A percentile compares a stretch with the other conserved stretches of the same genome.
These are phyloP conservation scores for Rhagoletis pomonella DNA, from an alignment of 1,140 invertebrate species.

Conservation along the genomic window DNA sequence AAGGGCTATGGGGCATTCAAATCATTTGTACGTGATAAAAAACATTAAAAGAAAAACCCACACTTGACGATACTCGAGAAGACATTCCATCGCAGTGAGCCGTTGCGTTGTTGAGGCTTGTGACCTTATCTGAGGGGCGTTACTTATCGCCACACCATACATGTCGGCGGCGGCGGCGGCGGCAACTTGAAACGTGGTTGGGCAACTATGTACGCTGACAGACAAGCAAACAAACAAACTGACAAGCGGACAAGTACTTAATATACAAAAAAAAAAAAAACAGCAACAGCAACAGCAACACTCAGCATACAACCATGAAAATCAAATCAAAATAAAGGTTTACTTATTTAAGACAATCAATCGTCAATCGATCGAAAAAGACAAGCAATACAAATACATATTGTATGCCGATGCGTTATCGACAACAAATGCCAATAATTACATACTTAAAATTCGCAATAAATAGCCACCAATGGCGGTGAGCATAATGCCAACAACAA, in stretches of 20 bases:
- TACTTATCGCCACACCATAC: constrained; percentile 10
- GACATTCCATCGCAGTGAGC: not conserved
- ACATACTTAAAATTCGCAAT: not conserved
- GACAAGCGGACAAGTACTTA: constrained; percentile 28
- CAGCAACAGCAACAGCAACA: constrained; percentile 28
- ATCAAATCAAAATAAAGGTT: constrained; percentile 19
- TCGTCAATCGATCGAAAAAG: not conserved
- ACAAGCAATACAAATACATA: not conserved
- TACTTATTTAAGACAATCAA: not conserved
- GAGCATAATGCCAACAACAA: not conserved
- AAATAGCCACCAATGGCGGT: not conserved
- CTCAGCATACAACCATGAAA: constrained; percentile 24
- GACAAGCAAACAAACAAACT: not conserved
- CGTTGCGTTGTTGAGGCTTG: not conserved
- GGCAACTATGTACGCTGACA: constrained; percentile 7
- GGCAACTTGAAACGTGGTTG: constrained; percentile 42
- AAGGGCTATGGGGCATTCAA: not conserved
- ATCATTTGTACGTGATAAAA: constrained; percentile 37
- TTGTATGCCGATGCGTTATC: not conserved
- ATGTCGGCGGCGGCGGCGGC: not conserved
- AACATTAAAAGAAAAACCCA: too few species aligned
- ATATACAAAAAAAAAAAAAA: not conserved
- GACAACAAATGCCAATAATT: not conserved
- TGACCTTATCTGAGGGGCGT: constrained; percentile 37
- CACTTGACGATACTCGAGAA: constrained; percentile 38